These are phyloP conservation scores for Protophormia terraenovae DNA, from an alignment of 2,888 invertebrate genomes.

Conservation along the genomic window DNA sequence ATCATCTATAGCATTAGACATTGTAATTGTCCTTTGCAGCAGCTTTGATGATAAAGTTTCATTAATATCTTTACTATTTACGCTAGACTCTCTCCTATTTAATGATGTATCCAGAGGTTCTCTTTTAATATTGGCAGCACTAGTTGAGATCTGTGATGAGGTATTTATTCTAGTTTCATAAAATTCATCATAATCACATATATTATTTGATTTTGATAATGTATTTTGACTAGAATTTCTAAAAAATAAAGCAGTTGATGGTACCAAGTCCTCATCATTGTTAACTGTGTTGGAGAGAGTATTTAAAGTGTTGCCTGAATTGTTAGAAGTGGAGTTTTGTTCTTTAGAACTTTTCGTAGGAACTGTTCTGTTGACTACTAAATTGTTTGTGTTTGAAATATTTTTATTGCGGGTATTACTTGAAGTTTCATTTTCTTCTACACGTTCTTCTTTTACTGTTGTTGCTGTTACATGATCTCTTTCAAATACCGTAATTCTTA, in stretches of 20 bases:
- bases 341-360: background rate
- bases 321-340: background rate
- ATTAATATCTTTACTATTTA: background rate
- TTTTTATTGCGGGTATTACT: background rate
- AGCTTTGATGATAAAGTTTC: no score
- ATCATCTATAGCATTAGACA: background rate
- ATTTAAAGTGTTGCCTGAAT: no score
- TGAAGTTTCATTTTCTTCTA: background rate
- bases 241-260: conserved; percentile 34
- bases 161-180: conserved; percentile 22
- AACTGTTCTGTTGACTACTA: background rate
- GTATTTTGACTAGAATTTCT: background rate
- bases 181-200: conserved; percentile 39
- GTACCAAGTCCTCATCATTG: conserved; percentile 47
- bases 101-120: conserved; percentile 1
- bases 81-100: background rate
- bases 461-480: background rate
- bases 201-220: background rate
- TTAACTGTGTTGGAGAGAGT: background rate
- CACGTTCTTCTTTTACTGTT: conserved; percentile 21
- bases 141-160: background rate
- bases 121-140: conserved; percentile 14
- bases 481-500: background rate
- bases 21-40: background rate
- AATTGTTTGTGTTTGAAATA: background rate